These are phyloP conservation scores for Sinocyclocheilus grahami DNA, from an alignment of 2,113 vertebrate species.

Conservation along the genomic window DNA sequence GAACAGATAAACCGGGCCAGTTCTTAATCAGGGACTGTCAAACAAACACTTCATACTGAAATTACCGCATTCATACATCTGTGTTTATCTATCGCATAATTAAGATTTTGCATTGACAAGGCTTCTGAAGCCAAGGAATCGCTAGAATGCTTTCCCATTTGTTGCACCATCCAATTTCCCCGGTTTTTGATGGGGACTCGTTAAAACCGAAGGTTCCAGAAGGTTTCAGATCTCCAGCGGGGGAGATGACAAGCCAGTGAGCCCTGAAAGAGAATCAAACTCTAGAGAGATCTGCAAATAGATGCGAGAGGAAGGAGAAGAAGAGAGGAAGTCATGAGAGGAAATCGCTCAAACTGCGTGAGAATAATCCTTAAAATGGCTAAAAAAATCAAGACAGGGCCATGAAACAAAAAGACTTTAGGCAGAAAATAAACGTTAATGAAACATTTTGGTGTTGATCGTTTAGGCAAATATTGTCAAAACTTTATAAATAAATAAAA, in stretches of 20 bases:
- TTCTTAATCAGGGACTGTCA: background rate
- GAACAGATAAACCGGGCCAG: background rate
- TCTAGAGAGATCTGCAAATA: slow-evolving; percentile 12
- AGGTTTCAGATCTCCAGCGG: slow-evolving; percentile 47
- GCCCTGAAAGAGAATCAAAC: slow-evolving; percentile 3
- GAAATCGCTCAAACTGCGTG: background rate
- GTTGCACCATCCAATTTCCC: background rate
- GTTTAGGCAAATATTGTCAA: background rate
- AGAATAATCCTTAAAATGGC: background rate
- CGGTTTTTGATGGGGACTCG: slow-evolving; percentile 12
- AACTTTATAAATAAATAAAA: background rate
- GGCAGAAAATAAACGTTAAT: background rate
- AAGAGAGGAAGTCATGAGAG: background rate
- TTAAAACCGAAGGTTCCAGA: slow-evolving; percentile 44
- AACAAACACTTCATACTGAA: background rate
- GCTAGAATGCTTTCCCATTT: background rate
- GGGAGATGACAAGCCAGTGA: slow-evolving; percentile 33
- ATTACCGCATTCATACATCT: background rate
- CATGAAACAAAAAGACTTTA: background rate
- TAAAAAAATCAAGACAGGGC: background rate
- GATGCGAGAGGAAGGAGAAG: background rate
- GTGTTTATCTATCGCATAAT: background rate
- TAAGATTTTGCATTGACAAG: background rate
- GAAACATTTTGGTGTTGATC: background rate
- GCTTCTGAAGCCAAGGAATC: background rate